A percentile compares a stretch with the other conserved stretches of the same genome.
These are phyloP conservation scores for human DNA, from an alignment of 2,113 vertebrate genomes.

Conservation along the genomic window GRCh38 chr11:85022001-85022500, in stretches of 20 bases:
- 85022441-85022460: background rate
- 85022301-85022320: background rate
- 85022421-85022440: background rate
- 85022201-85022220: background rate
- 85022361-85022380: background rate
- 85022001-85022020: background rate
- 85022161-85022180: background rate
- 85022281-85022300: background rate
- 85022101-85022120: background rate
- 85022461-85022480: background rate
- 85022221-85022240: background rate
- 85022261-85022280: background rate
- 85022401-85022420: background rate
- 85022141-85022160: background rate
- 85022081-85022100: background rate
- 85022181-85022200: background rate
- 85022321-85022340: constrained; percentile 4
- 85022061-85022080: background rate
- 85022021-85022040: background rate
- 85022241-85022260: background rate
- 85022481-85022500: constrained; percentile 9
- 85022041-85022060: background rate
- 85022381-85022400: background rate
- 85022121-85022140: background rate
- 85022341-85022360: background rate